phyloP scores from a whole-genome alignment of 2,797 vertebrate species.

The Syndactyla subalaris region DNA sequence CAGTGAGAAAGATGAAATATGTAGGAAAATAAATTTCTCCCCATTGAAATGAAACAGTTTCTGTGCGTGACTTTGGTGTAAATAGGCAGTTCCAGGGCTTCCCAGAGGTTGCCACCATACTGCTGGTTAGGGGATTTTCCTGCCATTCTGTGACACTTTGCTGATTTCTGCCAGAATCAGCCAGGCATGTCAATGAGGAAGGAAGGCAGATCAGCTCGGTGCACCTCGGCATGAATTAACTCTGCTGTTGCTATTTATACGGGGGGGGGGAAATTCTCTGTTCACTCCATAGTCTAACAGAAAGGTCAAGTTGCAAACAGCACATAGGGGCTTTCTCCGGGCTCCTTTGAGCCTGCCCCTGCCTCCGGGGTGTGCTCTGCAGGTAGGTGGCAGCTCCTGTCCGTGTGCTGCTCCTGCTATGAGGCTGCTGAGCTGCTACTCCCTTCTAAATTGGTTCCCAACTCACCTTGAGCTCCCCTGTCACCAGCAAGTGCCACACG shows the following conservation, averaged over 20 bases:
- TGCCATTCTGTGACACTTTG: not conserved
- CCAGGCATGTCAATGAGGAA: conserved; percentile 8
- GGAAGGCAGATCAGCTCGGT: not conserved
- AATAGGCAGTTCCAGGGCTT: not conserved
- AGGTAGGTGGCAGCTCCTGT: not conserved
- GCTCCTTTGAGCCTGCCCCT: not conserved
- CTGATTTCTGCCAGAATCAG: not conserved
- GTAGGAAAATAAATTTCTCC: not conserved
- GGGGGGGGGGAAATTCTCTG: accelerated
- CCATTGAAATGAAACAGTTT: not conserved
- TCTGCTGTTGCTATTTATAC: conserved; percentile 35
- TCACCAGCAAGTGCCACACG: accelerated
- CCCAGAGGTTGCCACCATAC: not conserved
- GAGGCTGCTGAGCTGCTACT: not conserved
- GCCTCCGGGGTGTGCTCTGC: accelerated
- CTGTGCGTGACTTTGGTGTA: not conserved
- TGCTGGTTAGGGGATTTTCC: not conserved
- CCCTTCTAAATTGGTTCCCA: accelerated
- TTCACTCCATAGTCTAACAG: not conserved
- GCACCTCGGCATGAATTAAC: not conserved
- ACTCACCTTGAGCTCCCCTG: accelerated
- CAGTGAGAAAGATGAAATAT: not conserved
- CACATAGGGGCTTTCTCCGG: accelerated
- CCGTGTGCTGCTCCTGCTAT: accelerated
- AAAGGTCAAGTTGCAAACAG: not conserved